Evolutionary conservation across 2,113 vertebrate species (phyloP).

Genomic region (Notechis scutatus): DNA sequence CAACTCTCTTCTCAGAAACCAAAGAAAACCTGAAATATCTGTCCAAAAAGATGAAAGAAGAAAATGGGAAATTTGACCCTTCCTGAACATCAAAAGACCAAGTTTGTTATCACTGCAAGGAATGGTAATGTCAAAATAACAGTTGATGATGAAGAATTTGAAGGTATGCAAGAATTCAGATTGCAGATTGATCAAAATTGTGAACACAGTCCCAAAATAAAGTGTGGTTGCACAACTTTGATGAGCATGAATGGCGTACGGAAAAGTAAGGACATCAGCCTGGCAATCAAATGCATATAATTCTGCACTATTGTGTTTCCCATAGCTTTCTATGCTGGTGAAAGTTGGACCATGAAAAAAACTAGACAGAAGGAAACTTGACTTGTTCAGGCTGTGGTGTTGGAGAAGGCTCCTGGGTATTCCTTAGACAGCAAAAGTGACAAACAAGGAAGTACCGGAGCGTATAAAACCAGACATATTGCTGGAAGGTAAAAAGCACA

Average conservation of each 20-base stretch:
- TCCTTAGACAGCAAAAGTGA: not conserved
- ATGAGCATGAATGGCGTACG: no score
- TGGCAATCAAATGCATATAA: no score
- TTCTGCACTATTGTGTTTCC: not conserved
- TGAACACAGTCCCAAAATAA: not conserved
- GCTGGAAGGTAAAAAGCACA: not conserved
- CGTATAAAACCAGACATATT: not conserved
- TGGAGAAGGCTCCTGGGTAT: not conserved
- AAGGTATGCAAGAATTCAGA: not conserved
- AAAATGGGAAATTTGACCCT: not conserved
- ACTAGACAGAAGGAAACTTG: not conserved
- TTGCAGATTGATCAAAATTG: not conserved
- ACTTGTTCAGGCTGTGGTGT: not conserved
- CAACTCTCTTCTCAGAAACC: not conserved
- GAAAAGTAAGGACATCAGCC: no score
- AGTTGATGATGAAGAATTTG: not conserved
- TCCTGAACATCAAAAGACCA: not conserved
- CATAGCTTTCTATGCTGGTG: not conserved
- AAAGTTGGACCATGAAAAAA: not conserved
- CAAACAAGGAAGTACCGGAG: not conserved
- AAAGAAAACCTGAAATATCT: not conserved
- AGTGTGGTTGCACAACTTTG: not conserved
- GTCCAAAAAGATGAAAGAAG: not conserved
- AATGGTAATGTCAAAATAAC: not conserved
- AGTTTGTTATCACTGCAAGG: not conserved